Evolutionary conservation across 2,113 vertebrate species (phyloP).

Genomic region (Rostratula benghalensis): DNA sequence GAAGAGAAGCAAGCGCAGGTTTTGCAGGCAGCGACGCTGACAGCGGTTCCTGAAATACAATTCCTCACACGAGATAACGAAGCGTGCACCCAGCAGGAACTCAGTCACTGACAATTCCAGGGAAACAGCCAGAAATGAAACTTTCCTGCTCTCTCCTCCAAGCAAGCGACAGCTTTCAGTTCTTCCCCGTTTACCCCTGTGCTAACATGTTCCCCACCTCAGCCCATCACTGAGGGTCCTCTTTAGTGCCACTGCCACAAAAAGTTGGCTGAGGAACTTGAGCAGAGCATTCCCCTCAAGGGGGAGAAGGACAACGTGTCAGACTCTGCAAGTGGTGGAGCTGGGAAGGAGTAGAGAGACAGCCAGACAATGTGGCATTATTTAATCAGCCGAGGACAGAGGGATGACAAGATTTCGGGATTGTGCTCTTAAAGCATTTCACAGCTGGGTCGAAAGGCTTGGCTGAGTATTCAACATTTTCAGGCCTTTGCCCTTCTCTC

Average conservation of each 20-base stretch:
- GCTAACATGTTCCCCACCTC: background rate
- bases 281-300: background rate
- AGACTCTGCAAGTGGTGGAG: background rate
- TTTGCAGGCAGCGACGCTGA: background rate
- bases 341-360: background rate
- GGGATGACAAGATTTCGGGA: background rate
- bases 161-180: background rate
- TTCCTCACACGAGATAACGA: background rate
- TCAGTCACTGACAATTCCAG: background rate
- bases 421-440: background rate
- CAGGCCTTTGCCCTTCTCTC: background rate
- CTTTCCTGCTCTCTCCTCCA: background rate
- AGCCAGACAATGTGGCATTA: background rate
- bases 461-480: background rate
- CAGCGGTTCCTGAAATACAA: slow-evolving; percentile 13
- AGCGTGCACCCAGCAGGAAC: background rate
- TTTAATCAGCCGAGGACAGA: background rate
- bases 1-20: background rate
- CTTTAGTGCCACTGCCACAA: background rate
- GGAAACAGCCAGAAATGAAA: background rate
- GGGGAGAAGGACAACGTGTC: background rate
- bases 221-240: background rate
- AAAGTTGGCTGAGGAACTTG: background rate
- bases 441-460: background rate
- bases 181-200: background rate